Conservation (phyloP, 2,113 vertebrate genomes). For the Phasianus colchicus region DNA sequence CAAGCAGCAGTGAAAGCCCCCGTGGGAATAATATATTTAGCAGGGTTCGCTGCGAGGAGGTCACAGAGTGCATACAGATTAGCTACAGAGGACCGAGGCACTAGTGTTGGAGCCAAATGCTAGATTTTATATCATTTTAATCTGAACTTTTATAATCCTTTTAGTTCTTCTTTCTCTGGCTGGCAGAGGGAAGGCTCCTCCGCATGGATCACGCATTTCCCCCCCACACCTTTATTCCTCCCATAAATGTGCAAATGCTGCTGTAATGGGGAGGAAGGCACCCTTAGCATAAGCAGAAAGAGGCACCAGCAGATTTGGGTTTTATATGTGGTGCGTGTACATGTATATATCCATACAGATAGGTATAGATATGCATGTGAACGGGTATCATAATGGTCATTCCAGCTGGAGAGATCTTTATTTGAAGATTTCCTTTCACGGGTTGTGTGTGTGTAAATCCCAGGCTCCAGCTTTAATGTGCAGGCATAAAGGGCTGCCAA, state of each 20-base stretch:
- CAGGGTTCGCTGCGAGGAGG: slow-evolving; percentile 98
- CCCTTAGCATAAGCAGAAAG: slow-evolving; percentile 49
- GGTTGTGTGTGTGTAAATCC: neutral
- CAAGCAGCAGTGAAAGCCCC: slow-evolving; percentile 99
- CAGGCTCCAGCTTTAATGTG: slow-evolving; percentile 3
- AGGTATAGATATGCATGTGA: neutral
- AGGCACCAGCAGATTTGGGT: slow-evolving; percentile 63
- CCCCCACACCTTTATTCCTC: slow-evolving; percentile 51
- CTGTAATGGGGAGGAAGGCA: slow-evolving; percentile 69
- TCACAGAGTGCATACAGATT: slow-evolving; percentile 99
- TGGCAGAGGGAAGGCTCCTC: slow-evolving; percentile 78
- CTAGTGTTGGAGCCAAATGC: slow-evolving; percentile 88
- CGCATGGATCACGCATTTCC: slow-evolving; percentile 56
- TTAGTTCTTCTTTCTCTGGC: slow-evolving; percentile 84
- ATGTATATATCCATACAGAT: neutral
- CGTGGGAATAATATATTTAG: slow-evolving; percentile 99
- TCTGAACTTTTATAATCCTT: slow-evolving; percentile 90
- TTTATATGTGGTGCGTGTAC: neutral
- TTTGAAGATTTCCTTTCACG: slow-evolving; percentile 62
- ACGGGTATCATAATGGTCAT: slow-evolving; percentile 58
- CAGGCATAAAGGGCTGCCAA: neutral
- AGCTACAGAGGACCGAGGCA: slow-evolving; percentile 93
- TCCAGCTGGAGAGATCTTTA: slow-evolving; percentile 75
- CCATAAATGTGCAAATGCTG: slow-evolving; percentile 77
- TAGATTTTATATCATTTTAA: slow-evolving; percentile 91